phyloP scores from a whole-genome alignment of 2,113 vertebrate species.

The Hyperoodon ampullatus region DNA sequence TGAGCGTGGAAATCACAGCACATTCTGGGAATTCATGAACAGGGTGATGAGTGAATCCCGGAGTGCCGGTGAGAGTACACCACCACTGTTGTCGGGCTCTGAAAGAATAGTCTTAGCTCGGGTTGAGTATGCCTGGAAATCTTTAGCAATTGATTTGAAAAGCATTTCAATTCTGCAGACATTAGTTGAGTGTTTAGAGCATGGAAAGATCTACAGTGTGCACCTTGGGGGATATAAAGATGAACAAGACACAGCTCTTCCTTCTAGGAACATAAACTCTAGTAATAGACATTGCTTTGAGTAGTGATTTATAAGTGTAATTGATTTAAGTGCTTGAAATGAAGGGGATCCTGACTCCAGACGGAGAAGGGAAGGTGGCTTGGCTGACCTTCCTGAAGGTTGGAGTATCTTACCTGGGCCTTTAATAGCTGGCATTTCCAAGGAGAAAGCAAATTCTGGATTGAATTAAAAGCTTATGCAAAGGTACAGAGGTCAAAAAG shows the following conservation, averaged over 20 bases:
- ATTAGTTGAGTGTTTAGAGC: background rate
- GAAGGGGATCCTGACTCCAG: background rate
- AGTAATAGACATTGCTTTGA: background rate
- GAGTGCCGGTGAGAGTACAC: background rate
- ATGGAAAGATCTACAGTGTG: background rate
- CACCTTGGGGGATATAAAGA: background rate
- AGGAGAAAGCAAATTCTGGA: background rate
- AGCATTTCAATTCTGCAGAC: background rate
- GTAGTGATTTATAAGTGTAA: background rate
- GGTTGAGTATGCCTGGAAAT: background rate
- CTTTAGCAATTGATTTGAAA: background rate
- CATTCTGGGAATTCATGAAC: background rate
- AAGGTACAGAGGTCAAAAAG: background rate
- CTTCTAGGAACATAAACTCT: background rate
- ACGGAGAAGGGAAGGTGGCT: background rate
- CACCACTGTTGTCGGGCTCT: background rate
- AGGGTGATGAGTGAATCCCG: background rate
- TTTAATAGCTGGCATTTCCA: background rate
- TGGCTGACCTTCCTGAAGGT: background rate
- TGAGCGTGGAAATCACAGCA: background rate
- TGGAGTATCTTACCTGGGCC: background rate
- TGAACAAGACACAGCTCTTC: background rate
- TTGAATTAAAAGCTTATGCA: background rate
- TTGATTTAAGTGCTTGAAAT: background rate
- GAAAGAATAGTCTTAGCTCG: background rate